These are phyloP conservation scores for Electrophaes corylata DNA, from an alignment of 2,888 invertebrate species.

Conservation along the genomic window DNA sequence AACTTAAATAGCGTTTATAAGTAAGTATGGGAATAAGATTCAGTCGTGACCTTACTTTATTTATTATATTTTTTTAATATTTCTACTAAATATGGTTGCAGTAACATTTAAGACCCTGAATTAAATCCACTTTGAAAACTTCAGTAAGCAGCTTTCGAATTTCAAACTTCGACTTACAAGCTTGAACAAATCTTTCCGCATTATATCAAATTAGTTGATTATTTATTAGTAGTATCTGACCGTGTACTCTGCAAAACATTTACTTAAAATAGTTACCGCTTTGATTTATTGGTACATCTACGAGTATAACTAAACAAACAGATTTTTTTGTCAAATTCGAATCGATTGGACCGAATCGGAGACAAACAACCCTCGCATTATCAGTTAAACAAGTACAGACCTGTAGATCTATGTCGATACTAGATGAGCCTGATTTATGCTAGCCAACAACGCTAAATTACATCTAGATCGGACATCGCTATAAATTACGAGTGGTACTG, in stretches of 20 bases:
- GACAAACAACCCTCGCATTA: slow-evolving; percentile 50
- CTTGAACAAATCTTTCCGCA: slow-evolving; percentile 11
- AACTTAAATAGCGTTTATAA: no score
- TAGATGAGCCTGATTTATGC: slow-evolving; percentile 80
- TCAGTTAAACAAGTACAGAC: slow-evolving; percentile 65
- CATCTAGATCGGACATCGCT: slow-evolving; percentile 81
- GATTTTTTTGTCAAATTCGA: not conserved
- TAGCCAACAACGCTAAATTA: slow-evolving; percentile 81
- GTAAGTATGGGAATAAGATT: no score
- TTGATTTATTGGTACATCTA: no score
- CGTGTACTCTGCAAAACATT: no score
- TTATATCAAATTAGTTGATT: no score
- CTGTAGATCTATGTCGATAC: slow-evolving; percentile 61
- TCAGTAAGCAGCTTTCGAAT: slow-evolving; percentile 25
- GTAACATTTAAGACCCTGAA: no score
- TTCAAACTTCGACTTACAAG: slow-evolving; percentile 20
- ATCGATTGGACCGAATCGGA: not conserved
- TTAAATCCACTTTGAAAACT: slow-evolving; percentile 24
- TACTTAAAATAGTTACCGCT: no score
- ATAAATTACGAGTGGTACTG: slow-evolving; percentile 80
- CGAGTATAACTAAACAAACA: no score
- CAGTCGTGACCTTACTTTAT: no score
- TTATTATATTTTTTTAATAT: no score
- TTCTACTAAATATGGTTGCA: no score
- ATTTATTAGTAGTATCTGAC: no score